phyloP scores from a whole-genome alignment of 1,140 invertebrate genomes.

The fruit fly (Drosophila melanogaster) region Release_6_plus_ISO1_MT NT_033777.3:22638001-22638500 shows the following conservation, averaged over 20 bases:
- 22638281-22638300: constrained; percentile 69
- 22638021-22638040: constrained; percentile 90
- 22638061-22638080: constrained; percentile 94
- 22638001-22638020: constrained; percentile 88
- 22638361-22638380: constrained; percentile 79
- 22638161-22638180: constrained; percentile 97
- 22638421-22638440: constrained; percentile 64
- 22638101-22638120: constrained; percentile 92
- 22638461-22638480: constrained; percentile 79
- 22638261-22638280: constrained; percentile 53
- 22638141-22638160: constrained; percentile 96
- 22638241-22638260: constrained; percentile 53
- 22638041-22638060: constrained; percentile 93
- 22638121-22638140: constrained; percentile 90
- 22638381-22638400: constrained; percentile 74
- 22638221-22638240: constrained; percentile 84
- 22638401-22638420: constrained; percentile 77
- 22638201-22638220: constrained; percentile 84
- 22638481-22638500: constrained; percentile 92
- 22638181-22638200: constrained; percentile 91
- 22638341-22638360: constrained; percentile 47
- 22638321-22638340: constrained; percentile 21
- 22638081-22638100: constrained; percentile 93
- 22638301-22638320: constrained; percentile 32
- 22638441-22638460: constrained; percentile 55